phyloP scores from a whole-genome alignment of 2,797 vertebrate species.

The Hyperoplus lanceolatus region DNA sequence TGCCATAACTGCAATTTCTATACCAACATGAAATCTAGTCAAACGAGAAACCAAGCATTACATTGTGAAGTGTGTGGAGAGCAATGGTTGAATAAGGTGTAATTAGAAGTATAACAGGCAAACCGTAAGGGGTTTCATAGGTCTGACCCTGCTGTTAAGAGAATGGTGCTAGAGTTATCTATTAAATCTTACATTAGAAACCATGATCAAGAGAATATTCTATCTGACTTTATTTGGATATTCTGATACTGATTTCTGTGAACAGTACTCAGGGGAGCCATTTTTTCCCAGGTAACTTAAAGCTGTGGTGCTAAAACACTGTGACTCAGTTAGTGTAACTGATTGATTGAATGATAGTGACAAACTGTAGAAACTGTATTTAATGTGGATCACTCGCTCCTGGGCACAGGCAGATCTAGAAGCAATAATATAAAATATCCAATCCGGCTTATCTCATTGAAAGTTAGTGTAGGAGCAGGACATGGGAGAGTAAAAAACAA shows the following conservation, averaged over 20 bases:
- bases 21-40: slow-evolving; percentile 1
- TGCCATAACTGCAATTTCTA: slow-evolving; percentile 30
- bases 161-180: background rate
- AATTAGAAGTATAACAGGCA: slow-evolving; percentile 21
- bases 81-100: slow-evolving; percentile 15
- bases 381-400: background rate
- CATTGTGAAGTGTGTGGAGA: slow-evolving; percentile 3
- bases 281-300: background rate
- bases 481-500: background rate
- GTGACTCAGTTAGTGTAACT: background rate
- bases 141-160: background rate
- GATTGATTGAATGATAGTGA: background rate
- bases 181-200: too few species aligned
- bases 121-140: background rate
- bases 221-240: background rate
- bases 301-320: background rate
- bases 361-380: background rate
- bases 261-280: background rate
- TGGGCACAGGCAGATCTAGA: background rate
- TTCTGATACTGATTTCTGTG: background rate
- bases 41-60: slow-evolving; percentile 3
- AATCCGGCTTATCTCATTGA: background rate
- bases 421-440: background rate
- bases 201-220: too few species aligned
- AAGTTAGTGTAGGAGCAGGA: background rate